Evolutionary conservation across 2,113 vertebrate genomes (phyloP), one percentile per base, ranked within the genome.

Genomic region (Conger conger): DNA sequence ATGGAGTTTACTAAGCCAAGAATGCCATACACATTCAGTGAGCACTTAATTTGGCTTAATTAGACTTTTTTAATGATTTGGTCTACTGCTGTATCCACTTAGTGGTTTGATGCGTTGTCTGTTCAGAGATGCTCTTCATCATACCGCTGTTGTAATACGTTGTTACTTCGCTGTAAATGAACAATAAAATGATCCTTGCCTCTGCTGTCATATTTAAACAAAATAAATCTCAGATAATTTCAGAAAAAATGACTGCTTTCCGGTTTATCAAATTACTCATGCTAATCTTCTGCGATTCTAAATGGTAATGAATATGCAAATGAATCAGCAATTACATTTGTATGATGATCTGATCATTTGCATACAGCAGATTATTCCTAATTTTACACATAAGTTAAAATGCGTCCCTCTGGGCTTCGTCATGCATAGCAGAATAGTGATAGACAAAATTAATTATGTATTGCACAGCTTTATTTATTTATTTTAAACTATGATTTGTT

Each of bases 331-430:
- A 68, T 68, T n/a, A 68, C 60, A 68, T 68, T 68, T 68, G 60
- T n/a, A n/a, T 68, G 60, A n/a, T 68, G 60, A 68, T 68, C 4
- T 68, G 60, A 68, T 68, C 60, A 68, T 68, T 68, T 68, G 60
- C 60, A 68, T 68, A 68, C 27, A 68, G 60, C 1, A 68, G 60
- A 68, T 68, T 68, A 68, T 4, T 6, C 27, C 11, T 20, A 27
- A n/a, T 68, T 27, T 68, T 68, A 17, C 27, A n/a, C 27, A n/a
- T 68, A 68, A 68, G 27, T 27, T 27, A n/a, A 68, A n/a, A 57
- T 42, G 54, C 17, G 54, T 57, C 27, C 60, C 27, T 68, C 60
- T n/a, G 60, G 60, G 27, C 20, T n/a, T 16, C 54, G 3, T 27
- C 27, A n/a, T 2, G 60, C 27, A 4, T n/a, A n/a, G 23, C 4